A percentile compares a stretch with the other conserved stretches of the same genome.
phyloP scores from a whole-genome alignment of 2,113 vertebrate genomes.

The Tamias sibiricus region DNA sequence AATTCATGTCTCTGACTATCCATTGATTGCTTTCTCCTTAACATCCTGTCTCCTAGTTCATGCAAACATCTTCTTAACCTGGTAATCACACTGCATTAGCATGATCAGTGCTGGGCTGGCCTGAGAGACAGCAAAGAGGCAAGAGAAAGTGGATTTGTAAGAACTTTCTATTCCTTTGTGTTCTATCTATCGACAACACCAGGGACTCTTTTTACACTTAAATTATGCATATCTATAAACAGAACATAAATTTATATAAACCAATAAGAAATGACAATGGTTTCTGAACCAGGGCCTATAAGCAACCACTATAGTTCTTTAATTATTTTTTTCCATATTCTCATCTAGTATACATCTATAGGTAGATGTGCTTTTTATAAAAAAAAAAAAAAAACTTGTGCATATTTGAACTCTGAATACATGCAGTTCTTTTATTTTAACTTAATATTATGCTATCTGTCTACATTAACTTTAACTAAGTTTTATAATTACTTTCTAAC shows the following conservation, averaged over 20 bases:
- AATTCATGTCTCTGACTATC: neutral
- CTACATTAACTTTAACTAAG: neutral
- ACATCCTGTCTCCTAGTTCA: neutral
- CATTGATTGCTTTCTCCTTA: neutral
- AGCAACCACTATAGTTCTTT: constrained; percentile 8
- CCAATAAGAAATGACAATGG: neutral
- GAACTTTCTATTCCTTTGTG: constrained; percentile 1
- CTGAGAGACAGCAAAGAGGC: constrained; percentile 22
- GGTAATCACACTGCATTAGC: neutral
- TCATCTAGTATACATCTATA: neutral
- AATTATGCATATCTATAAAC: neutral
- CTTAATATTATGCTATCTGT: neutral
- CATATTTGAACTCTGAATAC: neutral
- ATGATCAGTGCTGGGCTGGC: neutral
- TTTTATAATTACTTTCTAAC: neutral
- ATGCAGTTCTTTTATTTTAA: neutral
- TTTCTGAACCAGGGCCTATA: constrained; percentile 11
- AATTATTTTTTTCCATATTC: neutral
- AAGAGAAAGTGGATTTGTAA: constrained; percentile 6
- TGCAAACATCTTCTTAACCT: neutral
- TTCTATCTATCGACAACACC: neutral
- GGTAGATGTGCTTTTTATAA: neutral
- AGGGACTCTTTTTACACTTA: constrained; percentile 33
- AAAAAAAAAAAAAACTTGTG: neutral
- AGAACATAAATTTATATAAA: neutral